Evolutionary conservation across 1,140 invertebrate species (phyloP).

Genomic region (Chironomus tepperi): DNA sequence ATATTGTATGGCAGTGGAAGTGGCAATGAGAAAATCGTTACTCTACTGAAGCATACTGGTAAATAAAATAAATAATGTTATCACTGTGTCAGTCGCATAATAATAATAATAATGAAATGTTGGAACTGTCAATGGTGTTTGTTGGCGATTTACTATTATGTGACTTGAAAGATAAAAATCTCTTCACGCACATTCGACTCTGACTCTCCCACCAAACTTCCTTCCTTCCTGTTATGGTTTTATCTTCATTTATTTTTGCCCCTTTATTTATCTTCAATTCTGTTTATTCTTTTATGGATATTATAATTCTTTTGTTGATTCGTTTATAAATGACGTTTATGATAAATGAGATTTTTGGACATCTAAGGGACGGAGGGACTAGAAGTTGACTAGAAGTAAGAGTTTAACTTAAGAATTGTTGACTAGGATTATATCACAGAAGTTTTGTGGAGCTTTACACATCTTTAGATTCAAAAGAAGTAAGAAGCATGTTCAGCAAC

Average conservation of each 20-base stretch:
- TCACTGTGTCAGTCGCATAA: conserved; percentile 20
- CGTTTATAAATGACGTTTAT: too few relatives aligned
- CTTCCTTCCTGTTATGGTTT: background rate
- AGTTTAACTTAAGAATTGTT: too few relatives aligned
- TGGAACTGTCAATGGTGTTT: background rate
- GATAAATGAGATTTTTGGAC: too few relatives aligned
- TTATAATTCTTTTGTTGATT: too few relatives aligned
- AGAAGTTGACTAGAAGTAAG: too few relatives aligned
- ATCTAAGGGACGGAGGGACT: too few relatives aligned
- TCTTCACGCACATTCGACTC: background rate
- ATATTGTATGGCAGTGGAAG: background rate
- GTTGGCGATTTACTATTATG: conserved; percentile 8
- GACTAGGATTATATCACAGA: too few relatives aligned
- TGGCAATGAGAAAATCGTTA: conserved; percentile 6
- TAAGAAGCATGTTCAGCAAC: too few relatives aligned
- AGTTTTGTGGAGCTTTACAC: too few relatives aligned
- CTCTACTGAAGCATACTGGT: background rate
- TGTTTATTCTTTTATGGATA: too few relatives aligned
- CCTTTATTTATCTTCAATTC: background rate
- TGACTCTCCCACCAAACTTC: background rate
- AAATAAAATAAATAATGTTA: conserved; percentile 22
- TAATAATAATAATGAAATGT: conserved; percentile 17
- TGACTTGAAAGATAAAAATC: background rate
- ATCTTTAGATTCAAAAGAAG: too few relatives aligned
- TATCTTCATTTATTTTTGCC: background rate